These are phyloP conservation scores for Asteroscopus sphinx DNA, from an alignment of 2,888 invertebrate genomes.

Conservation along the genomic window DNA sequence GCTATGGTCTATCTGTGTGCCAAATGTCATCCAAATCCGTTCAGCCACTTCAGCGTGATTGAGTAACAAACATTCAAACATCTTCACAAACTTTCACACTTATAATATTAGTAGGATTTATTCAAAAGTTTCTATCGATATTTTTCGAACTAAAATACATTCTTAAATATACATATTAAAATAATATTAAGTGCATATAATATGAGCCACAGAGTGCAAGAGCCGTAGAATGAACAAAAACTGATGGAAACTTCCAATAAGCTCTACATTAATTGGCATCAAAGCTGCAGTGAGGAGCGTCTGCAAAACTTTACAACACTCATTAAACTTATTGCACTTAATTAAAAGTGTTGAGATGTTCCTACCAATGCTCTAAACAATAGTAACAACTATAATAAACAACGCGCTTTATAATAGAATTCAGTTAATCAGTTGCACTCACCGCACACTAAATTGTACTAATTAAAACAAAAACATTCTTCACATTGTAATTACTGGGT, in stretches of 20 bases:
- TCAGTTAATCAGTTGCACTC: conserved; percentile 35
- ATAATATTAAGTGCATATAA: background rate
- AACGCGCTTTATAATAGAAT: conserved; percentile 34
- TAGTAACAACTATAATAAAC: conserved; percentile 27
- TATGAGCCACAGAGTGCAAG: background rate
- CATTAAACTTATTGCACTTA: conserved; percentile 54
- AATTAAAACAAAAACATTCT: conserved; percentile 55
- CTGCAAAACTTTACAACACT: conserved; percentile 50
- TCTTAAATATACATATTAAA: background rate
- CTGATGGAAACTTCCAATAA: conserved; percentile 52
- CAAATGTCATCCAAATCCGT: no score
- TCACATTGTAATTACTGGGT: conserved; percentile 50
- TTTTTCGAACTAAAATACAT: no score
- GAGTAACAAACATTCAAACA: no score
- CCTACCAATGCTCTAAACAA: conserved; percentile 41
- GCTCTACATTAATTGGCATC: conserved; percentile 57
- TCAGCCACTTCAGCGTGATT: no score
- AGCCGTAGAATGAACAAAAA: conserved; percentile 28
- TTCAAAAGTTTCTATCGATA: no score
- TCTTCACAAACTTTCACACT: no score
- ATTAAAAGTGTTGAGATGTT: conserved; percentile 55
- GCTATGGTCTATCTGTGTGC: no score
- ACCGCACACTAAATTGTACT: conserved; percentile 50
- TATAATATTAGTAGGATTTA: no score
- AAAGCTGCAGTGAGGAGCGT: conserved; percentile 40